Evolutionary conservation across 2,797 vertebrate genomes (phyloP), one percentile per base, ranked within the genome.

Genomic region (Moxostoma hubbsi): DNA sequence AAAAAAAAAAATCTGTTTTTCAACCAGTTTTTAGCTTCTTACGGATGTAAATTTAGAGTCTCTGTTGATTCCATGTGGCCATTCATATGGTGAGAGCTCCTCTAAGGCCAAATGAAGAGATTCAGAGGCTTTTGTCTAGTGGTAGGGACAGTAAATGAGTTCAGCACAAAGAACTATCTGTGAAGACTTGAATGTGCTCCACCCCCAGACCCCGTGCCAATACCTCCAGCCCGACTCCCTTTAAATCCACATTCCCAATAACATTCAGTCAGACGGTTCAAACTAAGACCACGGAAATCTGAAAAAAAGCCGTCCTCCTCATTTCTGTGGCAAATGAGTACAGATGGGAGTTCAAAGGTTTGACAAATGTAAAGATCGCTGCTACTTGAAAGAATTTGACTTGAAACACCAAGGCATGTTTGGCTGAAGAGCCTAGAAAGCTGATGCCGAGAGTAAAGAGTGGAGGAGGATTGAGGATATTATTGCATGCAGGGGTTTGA

Each of bases 91-190:
- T 88, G 89, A 88, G 87, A 88, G 90, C 87, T 88, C 88, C 84
- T 92, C 93, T 89, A 89, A 92, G 93, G 92, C 53, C 69, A 47
- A 58, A 65, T 78, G 12, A 79, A 91, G 91, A 86, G 88, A 90
- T 92, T 94, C 93, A 93, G 90, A 94, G 93, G 94, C 93, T 93
- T 96, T 96, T 95, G 94, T 95, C 92, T 92, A 92, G 93, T 90
- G 90, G 89, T 82, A 65, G 70, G n/a, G 68, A 24, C 67, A 51
- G 84, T 87, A 89, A 93, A 93, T 88, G 89, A 92, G 87, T 86
- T 16, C 86, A 87, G 93, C 89, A 98, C 96, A 98, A 97, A 96
- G 95, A 92, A 81, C 88, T 10, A 84, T 95, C 96, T 98, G 96
- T 98, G 94, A 90, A 92, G 94, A 91, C 90, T 93, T 93, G 94